Evolutionary conservation across 2,113 vertebrate species (phyloP).

Genomic region (Notarius lentiginosus): DNA sequence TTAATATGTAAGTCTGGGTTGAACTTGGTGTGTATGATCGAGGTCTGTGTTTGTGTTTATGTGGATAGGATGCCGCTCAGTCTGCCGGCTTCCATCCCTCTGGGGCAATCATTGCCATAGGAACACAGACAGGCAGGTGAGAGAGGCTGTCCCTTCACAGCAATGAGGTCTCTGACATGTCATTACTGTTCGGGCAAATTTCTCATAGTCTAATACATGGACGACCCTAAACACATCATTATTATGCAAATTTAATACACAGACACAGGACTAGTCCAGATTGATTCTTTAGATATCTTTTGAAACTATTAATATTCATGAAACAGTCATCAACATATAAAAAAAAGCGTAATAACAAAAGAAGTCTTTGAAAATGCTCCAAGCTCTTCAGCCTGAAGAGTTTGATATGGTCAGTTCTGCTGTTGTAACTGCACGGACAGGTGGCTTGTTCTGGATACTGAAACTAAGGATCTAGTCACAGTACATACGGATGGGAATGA

Average conservation of each 20-base stretch:
- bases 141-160: constrained; percentile 49
- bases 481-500: constrained; percentile 97
- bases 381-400: background rate
- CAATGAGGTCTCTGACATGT: constrained; percentile 38
- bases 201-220: constrained; percentile 35
- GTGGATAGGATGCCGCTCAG: constrained; percentile 86
- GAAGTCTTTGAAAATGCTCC: constrained; percentile 8
- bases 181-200: constrained; percentile 28
- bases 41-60: constrained; percentile 23
- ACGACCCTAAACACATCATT: constrained; percentile 39
- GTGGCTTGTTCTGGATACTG: constrained; percentile 97
- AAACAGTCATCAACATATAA: constrained; percentile 25
- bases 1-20: background rate
- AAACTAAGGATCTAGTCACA: constrained; percentile 93
- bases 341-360: constrained; percentile 1
- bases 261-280: constrained; percentile 3
- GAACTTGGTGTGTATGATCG: background rate
- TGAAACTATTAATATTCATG: constrained; percentile 34
- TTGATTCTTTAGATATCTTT: constrained; percentile 28
- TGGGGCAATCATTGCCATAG: constrained; percentile 90
- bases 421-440: constrained; percentile 68
- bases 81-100: constrained; percentile 94
- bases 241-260: constrained; percentile 44
- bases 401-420: background rate
- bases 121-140: constrained; percentile 93